A percentile compares a stretch with the other conserved stretches of the same genome.
These are phyloP conservation scores for Elephas maximus DNA, from an alignment of 2,113 vertebrate genomes.

Conservation along the genomic window DNA sequence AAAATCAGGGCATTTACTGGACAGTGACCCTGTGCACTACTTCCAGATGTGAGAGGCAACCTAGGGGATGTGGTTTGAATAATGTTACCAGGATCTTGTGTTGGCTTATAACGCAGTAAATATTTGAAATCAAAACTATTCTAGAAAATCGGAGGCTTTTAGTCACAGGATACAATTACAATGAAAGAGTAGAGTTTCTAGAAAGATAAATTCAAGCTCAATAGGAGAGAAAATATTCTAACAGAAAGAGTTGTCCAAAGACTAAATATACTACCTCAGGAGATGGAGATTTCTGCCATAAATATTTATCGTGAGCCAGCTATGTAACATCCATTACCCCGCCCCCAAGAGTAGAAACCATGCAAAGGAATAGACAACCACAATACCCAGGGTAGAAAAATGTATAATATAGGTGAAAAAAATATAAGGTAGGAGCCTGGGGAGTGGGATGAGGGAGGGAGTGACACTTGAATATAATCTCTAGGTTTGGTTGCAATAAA, in stretches of 20 bases:
- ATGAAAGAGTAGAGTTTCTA: slow-evolving; percentile 16
- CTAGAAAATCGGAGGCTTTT: not conserved
- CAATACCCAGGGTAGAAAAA: not conserved
- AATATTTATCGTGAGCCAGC: not conserved
- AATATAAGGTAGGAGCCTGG: not conserved
- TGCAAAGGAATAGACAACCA: not conserved
- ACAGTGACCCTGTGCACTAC: not conserved
- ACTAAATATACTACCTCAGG: not conserved
- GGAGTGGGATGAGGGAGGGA: not conserved
- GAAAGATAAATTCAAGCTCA: not conserved
- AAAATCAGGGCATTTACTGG: slow-evolving; percentile 5
- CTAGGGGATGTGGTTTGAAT: not conserved
- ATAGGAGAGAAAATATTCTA: not conserved
- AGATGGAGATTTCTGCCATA: not conserved
- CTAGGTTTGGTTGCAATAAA: not conserved
- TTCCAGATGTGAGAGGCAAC: not conserved
- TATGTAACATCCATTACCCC: not conserved
- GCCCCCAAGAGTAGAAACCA: not conserved
- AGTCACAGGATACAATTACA: not conserved
- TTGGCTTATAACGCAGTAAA: not conserved
- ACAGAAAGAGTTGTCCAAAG: slow-evolving; percentile 32
- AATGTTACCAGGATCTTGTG: not conserved
- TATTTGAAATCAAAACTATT: slow-evolving; percentile 43
- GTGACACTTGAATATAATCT: not conserved
- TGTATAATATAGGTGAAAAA: not conserved